Evolutionary conservation across 2,113 vertebrate genomes (phyloP).

Genomic region (Atrichornis clamosus): DNA sequence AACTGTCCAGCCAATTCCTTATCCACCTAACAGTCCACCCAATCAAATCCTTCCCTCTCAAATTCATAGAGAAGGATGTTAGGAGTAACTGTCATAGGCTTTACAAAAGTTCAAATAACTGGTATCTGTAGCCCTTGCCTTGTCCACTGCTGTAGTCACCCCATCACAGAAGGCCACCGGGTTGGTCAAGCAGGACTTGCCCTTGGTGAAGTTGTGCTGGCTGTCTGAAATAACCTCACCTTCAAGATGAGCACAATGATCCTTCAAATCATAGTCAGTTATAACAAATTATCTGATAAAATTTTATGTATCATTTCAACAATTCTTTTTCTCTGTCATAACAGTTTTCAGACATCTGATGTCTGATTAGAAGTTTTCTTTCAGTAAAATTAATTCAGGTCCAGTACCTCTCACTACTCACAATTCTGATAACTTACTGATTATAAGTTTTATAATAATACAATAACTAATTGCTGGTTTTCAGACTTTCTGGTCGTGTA

Average conservation of each 20-base stretch:
- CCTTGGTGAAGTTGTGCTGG: not conserved
- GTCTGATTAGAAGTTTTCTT: not conserved
- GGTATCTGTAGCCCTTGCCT: not conserved
- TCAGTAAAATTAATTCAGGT: not conserved
- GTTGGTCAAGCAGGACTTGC: not conserved
- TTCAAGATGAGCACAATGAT: not conserved
- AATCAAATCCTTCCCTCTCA: not conserved
- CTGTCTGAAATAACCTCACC: not conserved
- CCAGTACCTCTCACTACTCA: not conserved
- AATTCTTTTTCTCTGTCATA: not conserved
- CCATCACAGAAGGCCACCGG: no score
- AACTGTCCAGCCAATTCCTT: not conserved
- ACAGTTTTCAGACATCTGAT: not conserved
- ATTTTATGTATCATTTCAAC: not conserved
- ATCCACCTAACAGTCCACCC: not conserved
- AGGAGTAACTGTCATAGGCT: not conserved
- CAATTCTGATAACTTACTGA: not conserved
- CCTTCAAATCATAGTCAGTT: not conserved
- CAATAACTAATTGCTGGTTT: no score
- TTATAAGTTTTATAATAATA: no score
- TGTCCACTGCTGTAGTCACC: not conserved
- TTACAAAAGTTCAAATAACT: not conserved
- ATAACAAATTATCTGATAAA: not conserved
- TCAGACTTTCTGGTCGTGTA: not conserved
- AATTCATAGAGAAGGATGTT: no score